Conservation (phyloP, 2,797 vertebrate genomes). For the Pachyuromys duprasi region DNA sequence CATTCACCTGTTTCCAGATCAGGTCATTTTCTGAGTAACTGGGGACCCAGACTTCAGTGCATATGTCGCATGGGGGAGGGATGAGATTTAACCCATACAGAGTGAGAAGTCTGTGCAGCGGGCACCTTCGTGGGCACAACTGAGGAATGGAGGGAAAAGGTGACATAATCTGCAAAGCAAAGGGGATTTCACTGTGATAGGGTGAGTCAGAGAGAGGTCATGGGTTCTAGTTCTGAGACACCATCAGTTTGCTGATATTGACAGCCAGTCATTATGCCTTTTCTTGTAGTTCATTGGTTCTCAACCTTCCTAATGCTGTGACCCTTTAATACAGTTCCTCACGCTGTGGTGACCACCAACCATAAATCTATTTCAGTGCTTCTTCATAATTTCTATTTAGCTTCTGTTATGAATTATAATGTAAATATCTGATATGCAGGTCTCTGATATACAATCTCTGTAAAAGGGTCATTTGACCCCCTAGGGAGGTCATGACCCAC, state of each 20-base stretch:
- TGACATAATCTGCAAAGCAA: not conserved
- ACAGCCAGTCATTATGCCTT: not conserved
- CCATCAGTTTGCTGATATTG: not conserved
- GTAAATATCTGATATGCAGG: not conserved
- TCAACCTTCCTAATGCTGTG: not conserved
- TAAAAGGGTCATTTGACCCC: not conserved
- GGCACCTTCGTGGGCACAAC: not conserved
- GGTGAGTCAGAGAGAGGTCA: not conserved
- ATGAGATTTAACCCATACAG: not conserved
- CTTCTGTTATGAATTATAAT: not conserved
- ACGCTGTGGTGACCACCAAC: not conserved
- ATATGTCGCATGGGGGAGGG: not conserved
- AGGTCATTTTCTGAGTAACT: not conserved
- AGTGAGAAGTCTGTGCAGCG: not conserved
- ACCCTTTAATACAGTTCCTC: not conserved
- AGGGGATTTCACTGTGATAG: too few relatives aligned
- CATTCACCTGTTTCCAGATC: not conserved
- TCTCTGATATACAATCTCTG: not conserved
- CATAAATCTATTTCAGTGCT: not conserved
- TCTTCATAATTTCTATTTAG: not conserved
- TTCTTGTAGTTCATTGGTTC: too few relatives aligned
- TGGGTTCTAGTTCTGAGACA: not conserved
- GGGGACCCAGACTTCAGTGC: not conserved
- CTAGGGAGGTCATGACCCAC: not conserved
- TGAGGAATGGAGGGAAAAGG: not conserved